These are phyloP conservation scores for Maconellicoccus hirsutus DNA, from an alignment of 1,140 invertebrate species.

Conservation along the genomic window DNA sequence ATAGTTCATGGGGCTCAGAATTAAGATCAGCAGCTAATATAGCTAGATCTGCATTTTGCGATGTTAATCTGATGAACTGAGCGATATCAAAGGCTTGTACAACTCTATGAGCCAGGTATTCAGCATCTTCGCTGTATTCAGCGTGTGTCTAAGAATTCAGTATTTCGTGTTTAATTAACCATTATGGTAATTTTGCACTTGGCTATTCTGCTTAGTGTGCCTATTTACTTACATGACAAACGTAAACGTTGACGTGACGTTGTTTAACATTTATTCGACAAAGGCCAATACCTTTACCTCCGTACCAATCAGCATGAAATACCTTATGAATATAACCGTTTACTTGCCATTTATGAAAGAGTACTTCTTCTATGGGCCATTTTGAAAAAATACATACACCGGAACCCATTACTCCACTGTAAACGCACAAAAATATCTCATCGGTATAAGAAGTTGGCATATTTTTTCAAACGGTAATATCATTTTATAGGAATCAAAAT, in stretches of 20 bases:
- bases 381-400: conserved; percentile 84
- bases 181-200: background rate
- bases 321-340: conserved; percentile 96
- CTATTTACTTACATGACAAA: conserved; percentile 66
- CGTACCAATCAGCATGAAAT: conserved; percentile 96
- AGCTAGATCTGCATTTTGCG: conserved; percentile 59
- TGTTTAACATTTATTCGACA: conserved; percentile 58
- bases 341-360: conserved; percentile 85
- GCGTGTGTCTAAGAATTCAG: conserved; percentile 66
- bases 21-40: conserved; percentile 90
- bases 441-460: too few relatives aligned
- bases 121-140: conserved; percentile 81
- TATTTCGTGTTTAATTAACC: background rate
- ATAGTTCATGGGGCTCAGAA: conserved; percentile 71
- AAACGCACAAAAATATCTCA: too few relatives aligned
- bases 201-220: background rate
- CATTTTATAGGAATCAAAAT: too few relatives aligned
- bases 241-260: conserved; percentile 70
- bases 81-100: conserved; percentile 88
- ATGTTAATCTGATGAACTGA: conserved; percentile 80
- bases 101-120: conserved; percentile 79
- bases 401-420: conserved; percentile 80
- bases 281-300: conserved; percentile 90
- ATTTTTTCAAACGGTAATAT: too few relatives aligned
- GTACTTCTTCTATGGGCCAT: conserved; percentile 72